Base-by-base conservation (phyloP, 2,797 vertebrate species). In the Glyptemys insculpta region DNA sequence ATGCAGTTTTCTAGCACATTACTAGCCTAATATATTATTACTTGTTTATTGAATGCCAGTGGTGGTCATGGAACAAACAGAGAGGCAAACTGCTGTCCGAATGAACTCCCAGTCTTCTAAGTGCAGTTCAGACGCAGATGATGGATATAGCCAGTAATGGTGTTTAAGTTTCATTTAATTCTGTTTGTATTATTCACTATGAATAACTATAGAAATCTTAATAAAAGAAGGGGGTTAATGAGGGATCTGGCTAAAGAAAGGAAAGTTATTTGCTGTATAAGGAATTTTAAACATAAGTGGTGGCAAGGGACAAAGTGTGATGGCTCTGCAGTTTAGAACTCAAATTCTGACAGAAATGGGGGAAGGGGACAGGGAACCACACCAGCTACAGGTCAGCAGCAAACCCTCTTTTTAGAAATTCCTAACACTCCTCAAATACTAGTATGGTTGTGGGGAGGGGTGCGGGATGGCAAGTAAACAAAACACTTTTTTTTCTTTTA, bases 141-240 rank as follows among this genome's bases (percentile, higher is more conserved):
- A 95, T 95, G 95, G 86, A 96, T 96, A 92, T 93, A 49, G 91
- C 44, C 5, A 5, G 79, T 62, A 47, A 90, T 95, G 93, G 96
- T 91, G 88, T 81, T 86, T 54, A 54, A 54, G 54, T 54, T 95
- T 95, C 95, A 68, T 95, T 96, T 92, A 89, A 95, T 97, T 95
- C 85, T 96, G 94, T 97, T 97, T 96, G 92, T 93, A 95, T 97
- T 97, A 95, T 94, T 93, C 93, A 96, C 95, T 83, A 95, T 92
- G 94, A 94, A 95, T 97, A 97, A 93, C 90, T 97, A 85, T 2
- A 95, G 93, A 97, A 96, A 92, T 93, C 94, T 96, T 92, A 92
- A 96, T 95, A 97, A 97, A 68, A 97, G 96, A 83, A 86, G 56
- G 90, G 94, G 94, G 96, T 95, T 96, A 97, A 97, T 96, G 96